phyloP scores from a whole-genome alignment of 2,888 invertebrate species.

The Drosophila atripex region DNA sequence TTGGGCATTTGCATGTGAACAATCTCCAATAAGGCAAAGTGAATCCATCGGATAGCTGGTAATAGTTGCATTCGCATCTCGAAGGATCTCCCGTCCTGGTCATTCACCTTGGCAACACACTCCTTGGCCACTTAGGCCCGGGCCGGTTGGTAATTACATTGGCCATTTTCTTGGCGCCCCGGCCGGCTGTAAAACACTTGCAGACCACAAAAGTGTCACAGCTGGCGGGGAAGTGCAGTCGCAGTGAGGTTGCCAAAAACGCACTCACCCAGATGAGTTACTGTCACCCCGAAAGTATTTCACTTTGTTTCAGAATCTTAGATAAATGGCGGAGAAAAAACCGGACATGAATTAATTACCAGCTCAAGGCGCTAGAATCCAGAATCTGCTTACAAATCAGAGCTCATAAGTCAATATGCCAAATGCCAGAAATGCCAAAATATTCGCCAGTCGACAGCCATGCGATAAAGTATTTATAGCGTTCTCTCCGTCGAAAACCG shows the following conservation, averaged over 20 bases:
- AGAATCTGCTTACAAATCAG: conserved; percentile 78
- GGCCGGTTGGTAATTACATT: conserved; percentile 65
- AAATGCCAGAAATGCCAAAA: conserved; percentile 69
- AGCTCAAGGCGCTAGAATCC: conserved; percentile 64
- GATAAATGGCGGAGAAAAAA: conserved; percentile 40
- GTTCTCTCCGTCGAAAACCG: conserved; percentile 24
- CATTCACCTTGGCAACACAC: conserved; percentile 60
- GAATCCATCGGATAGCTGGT: conserved; percentile 52
- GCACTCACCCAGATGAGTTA: conserved; percentile 69
- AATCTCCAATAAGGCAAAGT: conserved; percentile 37
- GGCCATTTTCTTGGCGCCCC: conserved; percentile 60
- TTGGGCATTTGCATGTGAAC: conserved; percentile 51
- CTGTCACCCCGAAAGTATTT: conserved; percentile 15
- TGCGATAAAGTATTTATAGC: conserved; percentile 72
- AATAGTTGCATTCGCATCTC: conserved; percentile 35
- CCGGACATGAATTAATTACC: conserved; percentile 73
- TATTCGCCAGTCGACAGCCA: conserved; percentile 47
- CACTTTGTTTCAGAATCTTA: conserved; percentile 7
- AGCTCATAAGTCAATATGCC: conserved; percentile 77
- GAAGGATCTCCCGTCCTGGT: conserved; percentile 34
- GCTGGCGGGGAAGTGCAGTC: conserved; percentile 57
- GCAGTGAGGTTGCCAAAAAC: conserved; percentile 66
- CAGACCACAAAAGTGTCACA: conserved; percentile 55
- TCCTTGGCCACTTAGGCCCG: conserved; percentile 22
- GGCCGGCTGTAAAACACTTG: conserved; percentile 61